Conservation (phyloP, 2,113 vertebrate genomes). For the Uria aalge region DNA sequence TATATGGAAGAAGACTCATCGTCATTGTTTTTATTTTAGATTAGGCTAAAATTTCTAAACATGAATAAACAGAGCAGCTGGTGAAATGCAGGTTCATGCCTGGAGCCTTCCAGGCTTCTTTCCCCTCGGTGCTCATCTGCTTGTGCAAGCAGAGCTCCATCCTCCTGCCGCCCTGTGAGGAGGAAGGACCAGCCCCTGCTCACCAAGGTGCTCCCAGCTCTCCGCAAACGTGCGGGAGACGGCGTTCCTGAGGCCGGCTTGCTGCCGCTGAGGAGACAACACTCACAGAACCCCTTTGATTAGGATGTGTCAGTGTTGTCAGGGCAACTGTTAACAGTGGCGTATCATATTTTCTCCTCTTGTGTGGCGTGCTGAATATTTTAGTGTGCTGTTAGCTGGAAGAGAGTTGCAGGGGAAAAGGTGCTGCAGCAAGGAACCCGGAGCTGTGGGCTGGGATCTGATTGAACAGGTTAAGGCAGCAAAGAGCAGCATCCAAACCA, state of each 20-base stretch:
- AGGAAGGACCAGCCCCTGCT: conserved; percentile 53
- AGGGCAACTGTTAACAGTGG: conserved; percentile 79
- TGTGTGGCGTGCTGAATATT: conserved; percentile 80
- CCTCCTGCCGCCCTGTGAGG: conserved; percentile 38
- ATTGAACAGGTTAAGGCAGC: conserved; percentile 52
- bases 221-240: conserved; percentile 9
- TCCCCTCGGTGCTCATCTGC: neutral
- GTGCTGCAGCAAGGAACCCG: conserved; percentile 40
- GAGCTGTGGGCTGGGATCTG: conserved; percentile 41
- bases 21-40: neutral
- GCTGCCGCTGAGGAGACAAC: conserved; percentile 36
- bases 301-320: conserved; percentile 81
- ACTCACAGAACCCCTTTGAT: conserved; percentile 57
- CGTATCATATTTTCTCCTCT: conserved; percentile 75
- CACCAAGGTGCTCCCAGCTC: conserved; percentile 5
- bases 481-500: conserved; percentile 27
- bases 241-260: conserved; percentile 55
- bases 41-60: neutral
- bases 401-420: conserved; percentile 21
- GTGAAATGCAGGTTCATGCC: neutral
- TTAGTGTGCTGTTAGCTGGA: conserved; percentile 62
- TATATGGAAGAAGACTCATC: neutral
- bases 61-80: neutral
- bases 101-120: neutral
- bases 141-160: conserved; percentile 42